These are phyloP conservation scores for Dorcus hopei DNA, from an alignment of 2,888 invertebrate genomes.

Conservation along the genomic window DNA sequence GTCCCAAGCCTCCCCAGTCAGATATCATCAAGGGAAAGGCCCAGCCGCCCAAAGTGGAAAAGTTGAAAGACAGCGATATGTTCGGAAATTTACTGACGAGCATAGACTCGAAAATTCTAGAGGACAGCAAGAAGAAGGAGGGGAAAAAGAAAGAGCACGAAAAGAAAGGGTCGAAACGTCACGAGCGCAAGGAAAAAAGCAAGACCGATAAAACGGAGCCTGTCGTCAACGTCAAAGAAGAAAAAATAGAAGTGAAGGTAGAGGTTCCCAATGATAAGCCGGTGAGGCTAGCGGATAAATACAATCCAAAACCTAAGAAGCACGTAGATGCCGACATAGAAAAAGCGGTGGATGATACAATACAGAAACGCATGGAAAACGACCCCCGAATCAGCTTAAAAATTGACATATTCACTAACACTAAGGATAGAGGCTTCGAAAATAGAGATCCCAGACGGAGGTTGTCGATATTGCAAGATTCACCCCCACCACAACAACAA, in stretches of 20 bases:
- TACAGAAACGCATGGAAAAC: neutral
- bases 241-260: neutral
- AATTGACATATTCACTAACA: neutral
- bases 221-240: constrained; percentile 2
- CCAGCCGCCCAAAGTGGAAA: constrained; percentile 6
- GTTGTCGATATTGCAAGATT: neutral
- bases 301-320: constrained; percentile 48
- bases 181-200: constrained; percentile 8
- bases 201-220: constrained; percentile 4
- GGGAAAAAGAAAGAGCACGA: constrained; percentile 16
- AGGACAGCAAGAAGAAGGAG: constrained; percentile 19
- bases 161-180: constrained; percentile 23
- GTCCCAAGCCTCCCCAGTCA: neutral
- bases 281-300: constrained; percentile 48
- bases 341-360: neutral
- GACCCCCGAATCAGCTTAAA: neutral
- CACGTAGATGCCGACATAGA: constrained; percentile 16
- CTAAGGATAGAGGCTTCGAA: neutral
- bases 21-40: neutral
- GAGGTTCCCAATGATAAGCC: constrained; percentile 23
- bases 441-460: constrained; percentile 11
- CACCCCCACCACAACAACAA: neutral
- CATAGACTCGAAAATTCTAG: constrained; percentile 33
- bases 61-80: constrained; percentile 12
- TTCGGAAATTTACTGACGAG: constrained; percentile 34